Percentiles rank a stretch among this genome's conserved stretches.
Evolutionary conservation across 2,113 vertebrate genomes (phyloP).

Genomic region (Lycocorax pyrrhopterus): DNA sequence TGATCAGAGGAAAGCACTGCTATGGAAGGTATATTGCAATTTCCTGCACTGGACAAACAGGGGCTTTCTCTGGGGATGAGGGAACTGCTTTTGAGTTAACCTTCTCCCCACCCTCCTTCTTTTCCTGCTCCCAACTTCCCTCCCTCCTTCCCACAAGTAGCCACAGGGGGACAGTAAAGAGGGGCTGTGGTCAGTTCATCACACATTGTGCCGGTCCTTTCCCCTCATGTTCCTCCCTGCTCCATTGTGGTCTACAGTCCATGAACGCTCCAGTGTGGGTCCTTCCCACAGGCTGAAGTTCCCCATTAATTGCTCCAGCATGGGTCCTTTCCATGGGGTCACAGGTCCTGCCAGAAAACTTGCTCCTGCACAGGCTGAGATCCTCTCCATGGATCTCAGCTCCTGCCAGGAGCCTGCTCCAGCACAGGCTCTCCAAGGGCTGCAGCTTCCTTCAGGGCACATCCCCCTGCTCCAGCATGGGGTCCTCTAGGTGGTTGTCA

Average conservation of each 20-base stretch:
- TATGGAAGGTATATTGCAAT: background rate
- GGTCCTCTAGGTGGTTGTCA: background rate
- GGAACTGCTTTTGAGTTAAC: background rate
- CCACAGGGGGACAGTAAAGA: no score
- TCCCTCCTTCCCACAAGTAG: rapidly evolving
- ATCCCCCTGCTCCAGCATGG: rapidly evolving
- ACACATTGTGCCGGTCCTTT: rapidly evolving
- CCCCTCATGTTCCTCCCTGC: background rate
- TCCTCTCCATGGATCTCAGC: background rate
- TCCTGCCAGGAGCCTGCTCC: background rate
- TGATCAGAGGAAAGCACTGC: background rate
- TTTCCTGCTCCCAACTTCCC: background rate
- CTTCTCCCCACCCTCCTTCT: background rate
- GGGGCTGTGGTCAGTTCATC: background rate
- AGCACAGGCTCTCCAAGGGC: background rate
- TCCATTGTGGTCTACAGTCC: rapidly evolving
- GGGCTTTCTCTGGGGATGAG: background rate
- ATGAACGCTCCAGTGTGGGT: background rate
- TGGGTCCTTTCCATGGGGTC: background rate
- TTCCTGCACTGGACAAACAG: background rate
- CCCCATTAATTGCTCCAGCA: background rate
- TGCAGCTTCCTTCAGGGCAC: background rate
- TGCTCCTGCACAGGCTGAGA: background rate
- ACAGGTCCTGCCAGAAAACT: background rate
- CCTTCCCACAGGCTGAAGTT: background rate